Percentiles rank a stretch among this genome's conserved stretches.
These are phyloP conservation scores for Caloenas nicobarica DNA, from an alignment of 2,113 vertebrate genomes.

Conservation along the genomic window DNA sequence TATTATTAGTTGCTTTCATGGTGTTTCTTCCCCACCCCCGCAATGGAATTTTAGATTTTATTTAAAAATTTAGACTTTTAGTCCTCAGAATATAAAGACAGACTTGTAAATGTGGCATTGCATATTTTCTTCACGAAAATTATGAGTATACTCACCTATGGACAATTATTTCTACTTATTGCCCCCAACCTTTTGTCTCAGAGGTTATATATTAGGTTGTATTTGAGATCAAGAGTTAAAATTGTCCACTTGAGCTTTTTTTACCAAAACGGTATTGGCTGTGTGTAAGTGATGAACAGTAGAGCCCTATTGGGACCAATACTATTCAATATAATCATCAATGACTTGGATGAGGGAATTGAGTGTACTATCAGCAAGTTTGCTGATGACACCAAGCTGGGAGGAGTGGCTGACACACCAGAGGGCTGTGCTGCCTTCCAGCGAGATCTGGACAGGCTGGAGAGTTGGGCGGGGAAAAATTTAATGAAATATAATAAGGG, in stretches of 20 bases:
- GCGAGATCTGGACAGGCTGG: too few relatives aligned
- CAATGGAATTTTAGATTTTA: not conserved
- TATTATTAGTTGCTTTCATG: not conserved
- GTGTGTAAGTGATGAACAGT: not conserved
- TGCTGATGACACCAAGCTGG: too few relatives aligned
- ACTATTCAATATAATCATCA: too few relatives aligned
- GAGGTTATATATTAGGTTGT: not conserved
- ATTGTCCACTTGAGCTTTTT: not conserved
- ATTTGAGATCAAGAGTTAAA: not conserved
- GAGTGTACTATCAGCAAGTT: too few relatives aligned
- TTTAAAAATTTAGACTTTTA: not conserved
- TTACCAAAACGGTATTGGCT: not conserved
- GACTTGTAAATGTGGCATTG: not conserved
- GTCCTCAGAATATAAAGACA: not conserved
- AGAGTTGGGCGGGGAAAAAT: too few relatives aligned
- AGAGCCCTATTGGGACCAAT: too few relatives aligned
- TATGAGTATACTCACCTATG: not conserved
- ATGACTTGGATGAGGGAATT: too few relatives aligned
- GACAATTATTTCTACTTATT: not conserved
- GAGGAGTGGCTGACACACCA: too few relatives aligned
- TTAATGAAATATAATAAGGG: too few relatives aligned
- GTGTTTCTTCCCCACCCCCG: not conserved
- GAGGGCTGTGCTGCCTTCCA: too few relatives aligned
- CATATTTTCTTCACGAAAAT: not conserved
- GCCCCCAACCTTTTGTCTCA: not conserved